Evolutionary conservation across 2,113 vertebrate species (phyloP), one percentile per base, ranked within the genome.

Genomic region (Oncorhynchus keta): DNA sequence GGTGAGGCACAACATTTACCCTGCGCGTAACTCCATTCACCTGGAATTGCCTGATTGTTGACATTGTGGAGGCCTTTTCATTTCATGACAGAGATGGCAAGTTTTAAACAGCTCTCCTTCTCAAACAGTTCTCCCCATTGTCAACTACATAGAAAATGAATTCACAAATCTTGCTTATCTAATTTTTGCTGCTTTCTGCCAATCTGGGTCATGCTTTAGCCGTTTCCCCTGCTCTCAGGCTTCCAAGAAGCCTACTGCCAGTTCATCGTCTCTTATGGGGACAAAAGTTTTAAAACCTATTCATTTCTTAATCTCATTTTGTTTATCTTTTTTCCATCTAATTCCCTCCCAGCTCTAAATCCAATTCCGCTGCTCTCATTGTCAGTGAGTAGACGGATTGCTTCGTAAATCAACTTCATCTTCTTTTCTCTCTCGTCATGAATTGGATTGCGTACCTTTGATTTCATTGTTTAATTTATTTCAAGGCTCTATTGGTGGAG

Each of bases 301-400:
- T 88, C 65, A 86, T 87, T 85, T 84, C 76, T 82, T 86, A 84
- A 90, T 91, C 77, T 74, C 26, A 81, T 87, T 90, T 86, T 79
- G 79, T 82, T 83, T 76, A 86, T 90, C 84, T 71, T 79, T 81
- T 88, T 77, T 81, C 70, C 20, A 84, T 88, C 84, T 86, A 81
- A 89, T 89, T 89, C 84, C 79, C 79, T 86, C 74, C 61, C 76
- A 81, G 73, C 74, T 80, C 70, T 69, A 79, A 89, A 92, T 90
- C 84, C 80, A 87, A 81, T 89, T 85, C 76, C 76, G 75, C 79
- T 78, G 69, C 78, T 74, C 81, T 81, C 80, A 75, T 84, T 89
- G 83, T 83, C 76, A 76, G 65, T 70, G 62, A 75, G 79, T 78
- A 76, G 79, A 79, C 11, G 35, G 70, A 82, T 86, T 87, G 82